A percentile compares a stretch with the other conserved stretches of the same genome.
Conservation (phyloP, 2,113 vertebrate species). For the Pycnonotus jocosus region DNA sequence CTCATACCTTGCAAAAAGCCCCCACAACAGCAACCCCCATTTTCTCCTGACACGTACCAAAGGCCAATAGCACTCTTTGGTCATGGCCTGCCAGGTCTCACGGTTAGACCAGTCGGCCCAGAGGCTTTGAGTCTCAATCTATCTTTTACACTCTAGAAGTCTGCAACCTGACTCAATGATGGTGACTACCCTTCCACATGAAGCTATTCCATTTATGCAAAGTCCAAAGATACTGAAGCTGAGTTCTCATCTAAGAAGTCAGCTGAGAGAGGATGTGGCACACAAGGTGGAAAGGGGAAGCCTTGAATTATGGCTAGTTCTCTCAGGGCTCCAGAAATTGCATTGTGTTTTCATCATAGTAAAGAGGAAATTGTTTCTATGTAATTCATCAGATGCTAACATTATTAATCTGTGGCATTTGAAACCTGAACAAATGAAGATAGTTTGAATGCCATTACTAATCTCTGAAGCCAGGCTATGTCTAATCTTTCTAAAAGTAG, state of each 20-base stretch:
- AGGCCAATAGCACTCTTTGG: rapidly evolving
- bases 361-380: not conserved
- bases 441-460: not conserved
- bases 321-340: not conserved
- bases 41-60: not conserved
- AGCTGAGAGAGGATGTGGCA: not conserved
- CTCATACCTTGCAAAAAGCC: rapidly evolving
- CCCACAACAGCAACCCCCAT: rapidly evolving
- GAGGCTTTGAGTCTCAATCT: not conserved
- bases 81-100: not conserved
- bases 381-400: not conserved
- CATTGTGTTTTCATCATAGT: rapidly evolving
- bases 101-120: not conserved
- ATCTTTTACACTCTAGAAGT: not conserved
- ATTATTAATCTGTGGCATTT: not conserved
- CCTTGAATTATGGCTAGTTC: not conserved
- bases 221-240: not conserved
- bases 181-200: not conserved
- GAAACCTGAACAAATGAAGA: not conserved
- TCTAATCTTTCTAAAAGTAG: not conserved
- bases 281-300: not conserved
- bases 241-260: not conserved
- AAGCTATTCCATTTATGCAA: not conserved
- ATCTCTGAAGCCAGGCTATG: not conserved
- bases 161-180: not conserved